Percentiles rank a stretch among this genome's conserved stretches.
These are phyloP conservation scores for Monoplex corrugatus DNA, from an alignment of 2,888 invertebrate genomes.

Conservation along the genomic window DNA sequence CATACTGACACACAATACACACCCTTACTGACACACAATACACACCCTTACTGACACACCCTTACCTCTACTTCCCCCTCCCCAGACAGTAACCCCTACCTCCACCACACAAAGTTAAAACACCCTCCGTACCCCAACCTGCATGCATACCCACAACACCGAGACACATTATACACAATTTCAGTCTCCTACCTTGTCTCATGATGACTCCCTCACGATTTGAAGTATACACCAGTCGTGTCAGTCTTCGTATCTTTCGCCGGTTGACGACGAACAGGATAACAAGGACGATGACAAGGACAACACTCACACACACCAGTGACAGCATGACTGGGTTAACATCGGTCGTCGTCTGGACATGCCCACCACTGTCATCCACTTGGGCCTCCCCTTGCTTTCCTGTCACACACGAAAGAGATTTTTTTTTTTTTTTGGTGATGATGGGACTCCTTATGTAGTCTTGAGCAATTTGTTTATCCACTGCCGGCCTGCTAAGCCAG, in stretches of 20 bases:
- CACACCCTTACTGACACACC: not conserved
- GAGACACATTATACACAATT: too few relatives aligned
- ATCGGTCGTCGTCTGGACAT: not conserved
- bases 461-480: too few relatives aligned
- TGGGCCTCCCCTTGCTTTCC: not conserved
- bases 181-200: not conserved
- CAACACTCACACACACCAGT: constrained; percentile 35
- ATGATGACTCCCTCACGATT: constrained; percentile 21
- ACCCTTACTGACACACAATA: not conserved
- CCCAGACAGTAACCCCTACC: too few relatives aligned
- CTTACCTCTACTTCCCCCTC: not conserved
- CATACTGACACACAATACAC: not conserved
- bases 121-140: not conserved
- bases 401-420: not conserved
- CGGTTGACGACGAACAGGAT: constrained; percentile 49
- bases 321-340: constrained; percentile 41
- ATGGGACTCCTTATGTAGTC: too few relatives aligned
- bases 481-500: too few relatives aligned
- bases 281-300: constrained; percentile 47
- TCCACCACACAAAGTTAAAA: not conserved
- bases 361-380: not conserved
- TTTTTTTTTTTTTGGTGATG: too few relatives aligned
- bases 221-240: constrained; percentile 23
- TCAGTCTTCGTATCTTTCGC: constrained; percentile 50
- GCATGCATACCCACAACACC: too few relatives aligned